Evolutionary conservation across 1,140 invertebrate genomes (phyloP).

Genomic region (Caenorhabditis elegans): WBcel235 BX284606.5:3109001-3109500

Average conservation of each 20-base stretch:
- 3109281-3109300: slow-evolving; percentile 35
- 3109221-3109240: not conserved
- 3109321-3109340: slow-evolving; percentile 43
- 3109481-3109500: slow-evolving; percentile 46
- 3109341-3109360: slow-evolving; percentile 46
- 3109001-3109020: slow-evolving; percentile 48
- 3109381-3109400: slow-evolving; percentile 47
- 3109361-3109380: slow-evolving; percentile 34
- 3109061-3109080: slow-evolving; percentile 48
- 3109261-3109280: slow-evolving; percentile 50
- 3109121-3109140: slow-evolving; percentile 46
- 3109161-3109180: not conserved
- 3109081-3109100: slow-evolving; percentile 50
- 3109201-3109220: slow-evolving; percentile 47
- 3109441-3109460: slow-evolving; percentile 38
- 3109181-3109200: slow-evolving; percentile 31
- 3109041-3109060: not conserved
- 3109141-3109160: slow-evolving; percentile 33
- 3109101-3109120: slow-evolving; percentile 43
- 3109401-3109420: not conserved
- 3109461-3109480: slow-evolving; percentile 47
- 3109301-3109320: slow-evolving; percentile 48
- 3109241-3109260: not conserved
- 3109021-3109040: slow-evolving; percentile 16
- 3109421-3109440: too few species aligned